A percentile compares a stretch with the other conserved stretches of the same genome.
phyloP scores from a whole-genome alignment of 2,797 vertebrate species.

The Cynopterus sphinx region DNA sequence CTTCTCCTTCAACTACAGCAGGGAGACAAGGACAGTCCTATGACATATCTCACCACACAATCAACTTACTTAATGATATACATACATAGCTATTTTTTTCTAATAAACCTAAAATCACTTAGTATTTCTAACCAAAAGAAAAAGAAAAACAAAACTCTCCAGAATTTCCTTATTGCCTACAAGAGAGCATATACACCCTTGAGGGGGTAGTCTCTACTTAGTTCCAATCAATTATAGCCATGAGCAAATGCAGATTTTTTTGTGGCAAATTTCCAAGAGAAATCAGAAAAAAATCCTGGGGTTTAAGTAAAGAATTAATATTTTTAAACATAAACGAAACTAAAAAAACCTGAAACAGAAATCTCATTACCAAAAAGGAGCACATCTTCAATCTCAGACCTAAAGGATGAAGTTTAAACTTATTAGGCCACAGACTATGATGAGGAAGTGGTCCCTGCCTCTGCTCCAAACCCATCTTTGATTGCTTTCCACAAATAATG shows the following conservation, averaged over 20 bases:
- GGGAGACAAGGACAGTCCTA: neutral
- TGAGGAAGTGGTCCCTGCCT: neutral
- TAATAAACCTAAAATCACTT: neutral
- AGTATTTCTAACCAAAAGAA: neutral
- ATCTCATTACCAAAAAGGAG: neutral
- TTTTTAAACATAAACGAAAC: constrained; percentile 27
- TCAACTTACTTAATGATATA: neutral
- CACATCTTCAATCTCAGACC: neutral
- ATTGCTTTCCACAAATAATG: neutral
- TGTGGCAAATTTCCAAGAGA: neutral
- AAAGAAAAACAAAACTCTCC: neutral
- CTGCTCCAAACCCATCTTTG: neutral
- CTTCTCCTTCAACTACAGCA: neutral
- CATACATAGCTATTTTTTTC: neutral
- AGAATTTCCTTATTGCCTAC: neutral
- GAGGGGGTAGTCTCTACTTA: neutral
- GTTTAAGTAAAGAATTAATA: neutral
- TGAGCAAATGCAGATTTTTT: neutral
- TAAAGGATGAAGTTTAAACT: neutral
- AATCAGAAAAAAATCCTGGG: neutral
- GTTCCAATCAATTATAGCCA: neutral
- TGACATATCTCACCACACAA: neutral
- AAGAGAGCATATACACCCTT: neutral
- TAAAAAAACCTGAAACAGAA: constrained; percentile 23
- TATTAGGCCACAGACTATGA: neutral